Evolutionary conservation across 2,113 vertebrate genomes (phyloP), one percentile per base, ranked within the genome.

Genomic region (Neoarius graeffei): DNA sequence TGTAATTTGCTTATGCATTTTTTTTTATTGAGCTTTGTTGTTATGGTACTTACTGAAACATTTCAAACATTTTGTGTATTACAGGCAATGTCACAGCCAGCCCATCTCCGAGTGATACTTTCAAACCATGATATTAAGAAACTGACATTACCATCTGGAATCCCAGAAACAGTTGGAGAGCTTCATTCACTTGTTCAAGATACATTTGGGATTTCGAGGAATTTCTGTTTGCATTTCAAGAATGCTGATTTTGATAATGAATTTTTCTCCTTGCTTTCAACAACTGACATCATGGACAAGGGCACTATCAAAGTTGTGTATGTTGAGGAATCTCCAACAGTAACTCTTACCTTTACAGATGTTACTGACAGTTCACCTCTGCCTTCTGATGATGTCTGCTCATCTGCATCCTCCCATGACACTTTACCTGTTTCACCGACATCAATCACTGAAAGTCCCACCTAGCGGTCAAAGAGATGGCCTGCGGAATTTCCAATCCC

Each of bases 281-380:
- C 84, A 60, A 76, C 84, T 85, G 84, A 77, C 25, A 57, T 85
- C 1, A 76, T 76, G 71, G 56, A 85, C 17, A 85, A 85, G 71
- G 84, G 15, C 14, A 59, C 57, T 17, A 59, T 59, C 57, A 59
- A 59, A 17, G 57, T 59, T 59, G 15, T 59, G 57, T 3, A 17
- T 59, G 4, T 59, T 17, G 50, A 80, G 62, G 57, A 59, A 59
- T 15, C 15, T 17, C 15, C 2, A 4, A 59, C 57, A 59, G 57
- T 59, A 59, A 59, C 57, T 59, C 15, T 59, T 3, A 59, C 57
- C 57, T 59, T 59, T 69, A 13, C 64, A 20, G 73, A 76, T 79
- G 57, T 79, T 54, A 85, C 56, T 35, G 81, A 82, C 20, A 7
- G 79, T 54, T 81, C 5, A 30, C 35, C 42, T 86, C 48, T 42